phyloP scores from a whole-genome alignment of 2,888 invertebrate species.

The Nymphalis polychloros region DNA sequence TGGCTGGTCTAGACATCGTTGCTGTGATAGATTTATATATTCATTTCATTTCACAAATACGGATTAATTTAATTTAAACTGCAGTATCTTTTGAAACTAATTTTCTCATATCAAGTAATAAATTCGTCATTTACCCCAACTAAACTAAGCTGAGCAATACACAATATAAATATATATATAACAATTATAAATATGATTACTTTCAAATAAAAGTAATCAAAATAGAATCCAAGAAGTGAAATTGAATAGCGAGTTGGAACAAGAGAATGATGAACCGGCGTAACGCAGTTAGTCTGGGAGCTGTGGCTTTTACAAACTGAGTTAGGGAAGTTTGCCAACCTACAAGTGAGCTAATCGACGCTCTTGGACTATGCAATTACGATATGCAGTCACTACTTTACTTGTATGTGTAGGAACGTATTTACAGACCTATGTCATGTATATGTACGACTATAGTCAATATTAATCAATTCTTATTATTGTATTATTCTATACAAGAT shows the following conservation, averaged over 20 bases:
- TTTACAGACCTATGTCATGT: background rate
- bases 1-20: background rate
- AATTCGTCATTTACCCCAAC: too few relatives aligned
- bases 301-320: constrained; percentile 55
- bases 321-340: constrained; percentile 67
- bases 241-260: constrained; percentile 64
- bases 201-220: constrained; percentile 28
- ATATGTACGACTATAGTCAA: too few relatives aligned
- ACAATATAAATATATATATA: too few relatives aligned
- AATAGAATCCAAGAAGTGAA: constrained; percentile 43
- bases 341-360: constrained; percentile 45
- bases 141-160: too few relatives aligned
- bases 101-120: too few relatives aligned
- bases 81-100: too few relatives aligned
- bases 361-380: constrained; percentile 47
- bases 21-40: background rate
- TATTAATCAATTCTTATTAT: too few relatives aligned
- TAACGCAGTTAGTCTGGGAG: constrained; percentile 60
- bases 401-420: background rate
- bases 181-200: background rate
- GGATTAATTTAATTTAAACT: background rate
- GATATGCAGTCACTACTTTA: background rate
- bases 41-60: background rate
- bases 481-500: too few relatives aligned
- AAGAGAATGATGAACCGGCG: constrained; percentile 54